Evolutionary conservation across 2,797 vertebrate species (phyloP).

Genomic region (Petrocephalus sullivani): DNA sequence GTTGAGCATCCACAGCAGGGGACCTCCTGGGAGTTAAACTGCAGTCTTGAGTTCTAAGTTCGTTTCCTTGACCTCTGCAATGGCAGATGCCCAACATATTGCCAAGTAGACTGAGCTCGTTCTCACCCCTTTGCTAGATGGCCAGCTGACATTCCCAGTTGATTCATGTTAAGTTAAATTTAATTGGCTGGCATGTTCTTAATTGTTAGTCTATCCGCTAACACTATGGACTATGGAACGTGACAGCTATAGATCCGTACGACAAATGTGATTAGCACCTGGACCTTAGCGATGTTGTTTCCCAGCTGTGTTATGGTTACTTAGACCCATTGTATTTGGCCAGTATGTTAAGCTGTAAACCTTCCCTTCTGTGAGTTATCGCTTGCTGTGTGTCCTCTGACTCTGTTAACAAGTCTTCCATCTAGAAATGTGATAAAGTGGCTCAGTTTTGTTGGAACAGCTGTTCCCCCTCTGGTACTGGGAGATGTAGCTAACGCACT

Average conservation of each 20-base stretch:
- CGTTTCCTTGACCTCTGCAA: neutral
- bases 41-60: neutral
- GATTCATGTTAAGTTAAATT: neutral
- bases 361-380: neutral
- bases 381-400: neutral
- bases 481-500: neutral
- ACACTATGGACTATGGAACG: neutral
- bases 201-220: neutral
- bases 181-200: neutral
- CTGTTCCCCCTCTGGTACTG: neutral
- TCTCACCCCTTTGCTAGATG: neutral
- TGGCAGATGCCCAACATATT: neutral
- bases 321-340: neutral
- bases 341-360: neutral
- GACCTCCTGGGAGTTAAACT: neutral
- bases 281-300: neutral
- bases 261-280: neutral
- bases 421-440: neutral
- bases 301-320: neutral
- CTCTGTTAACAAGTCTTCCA: neutral
- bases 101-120: neutral
- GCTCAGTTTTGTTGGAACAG: neutral
- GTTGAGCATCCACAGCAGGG: neutral
- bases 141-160: neutral
- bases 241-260: neutral